Percentiles rank a stretch among this genome's conserved stretches.
Evolutionary conservation across 2,888 invertebrate genomes (phyloP).

Genomic region (Cerceris ruficornis): DNA sequence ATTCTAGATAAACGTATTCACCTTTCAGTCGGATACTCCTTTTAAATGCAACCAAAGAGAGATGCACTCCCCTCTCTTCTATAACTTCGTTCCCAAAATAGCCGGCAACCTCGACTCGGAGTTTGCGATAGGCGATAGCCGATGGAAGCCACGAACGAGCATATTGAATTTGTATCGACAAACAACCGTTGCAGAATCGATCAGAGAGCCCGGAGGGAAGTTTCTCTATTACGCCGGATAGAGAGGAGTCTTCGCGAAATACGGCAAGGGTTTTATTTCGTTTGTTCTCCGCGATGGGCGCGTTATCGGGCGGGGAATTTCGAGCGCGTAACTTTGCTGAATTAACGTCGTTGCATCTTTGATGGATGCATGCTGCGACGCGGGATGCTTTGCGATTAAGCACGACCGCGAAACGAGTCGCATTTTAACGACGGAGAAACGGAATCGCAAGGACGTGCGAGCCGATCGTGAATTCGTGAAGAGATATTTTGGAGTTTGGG

Average conservation of each 20-base stretch:
- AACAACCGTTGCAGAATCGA: conserved; percentile 51
- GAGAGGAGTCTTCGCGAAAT: not conserved
- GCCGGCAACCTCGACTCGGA: conserved; percentile 15
- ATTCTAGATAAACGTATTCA: conserved; percentile 10
- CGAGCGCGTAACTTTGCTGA: too few relatives aligned
- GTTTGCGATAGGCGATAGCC: conserved; percentile 28
- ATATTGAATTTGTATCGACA: conserved; percentile 64
- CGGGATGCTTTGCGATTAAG: too few relatives aligned
- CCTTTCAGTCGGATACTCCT: conserved; percentile 13
- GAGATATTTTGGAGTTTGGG: too few relatives aligned
- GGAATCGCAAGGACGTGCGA: too few relatives aligned
- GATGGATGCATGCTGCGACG: too few relatives aligned
- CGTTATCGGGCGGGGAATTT: too few relatives aligned
- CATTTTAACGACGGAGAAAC: too few relatives aligned
- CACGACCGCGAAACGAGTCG: too few relatives aligned
- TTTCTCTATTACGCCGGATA: conserved; percentile 10
- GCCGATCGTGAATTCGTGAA: too few relatives aligned
- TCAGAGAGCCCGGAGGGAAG: conserved; percentile 36
- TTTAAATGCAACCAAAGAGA: conserved; percentile 15
- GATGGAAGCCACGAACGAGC: conserved; percentile 1
- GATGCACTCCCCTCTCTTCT: conserved; percentile 12
- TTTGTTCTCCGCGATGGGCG: not conserved
- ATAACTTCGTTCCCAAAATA: conserved; percentile 53
- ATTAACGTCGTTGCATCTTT: too few relatives aligned
- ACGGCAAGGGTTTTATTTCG: not conserved